Base-by-base conservation (phyloP, 2,888 invertebrate genomes). In the Zeuzera pyrina region DNA sequence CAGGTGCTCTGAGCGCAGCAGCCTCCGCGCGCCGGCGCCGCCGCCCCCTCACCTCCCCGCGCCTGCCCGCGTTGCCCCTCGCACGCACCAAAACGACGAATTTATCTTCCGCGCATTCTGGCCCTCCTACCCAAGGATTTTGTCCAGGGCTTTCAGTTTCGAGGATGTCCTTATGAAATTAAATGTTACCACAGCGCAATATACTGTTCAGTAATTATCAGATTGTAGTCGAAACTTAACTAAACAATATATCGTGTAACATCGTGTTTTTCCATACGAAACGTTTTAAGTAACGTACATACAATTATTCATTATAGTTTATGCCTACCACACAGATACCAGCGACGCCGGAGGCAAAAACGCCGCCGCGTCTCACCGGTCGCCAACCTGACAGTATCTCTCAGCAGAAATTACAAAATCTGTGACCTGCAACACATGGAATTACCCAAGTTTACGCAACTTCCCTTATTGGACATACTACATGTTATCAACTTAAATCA, bases 1-100 rank as follows among this genome's bases (percentile, higher is more conserved):
- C 87, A 87, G 87, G 87, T 88, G 88, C 88, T 88, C 87, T 87
- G 88, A 86, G 87, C 86, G 86, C 87, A 79, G 85, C 86, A 86
- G 81, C 83, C 81, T 74, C 83, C 78, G 81, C 79, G 78, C 84
- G 77, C 86, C 79, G 84, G 79, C 85, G 81, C 84, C 84, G 81
- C 84, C 72, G 60, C 71, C 83, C 84, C 85, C 84, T 77, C 77
- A 52, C 83, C 77, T 67, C 60, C 77, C 61, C 64, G 47, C 55
- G 43, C 57, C 64, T 67, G 53, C 66, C 58, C 65, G 63, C 66
- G 56, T 61, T 63, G 55, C 64, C 71, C 63, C 34, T 25, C 23
- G 13, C 24, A 33, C 37, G 37, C 33, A 77, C 79, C 73, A 74
- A 78, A 76, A 79, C 74, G 78, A 78, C 76, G 60, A 73, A 81